A percentile compares a stretch with the other conserved stretches of the same genome.
phyloP scores from a whole-genome alignment of 2,113 vertebrate species.

The Gulo gulo region DNA sequence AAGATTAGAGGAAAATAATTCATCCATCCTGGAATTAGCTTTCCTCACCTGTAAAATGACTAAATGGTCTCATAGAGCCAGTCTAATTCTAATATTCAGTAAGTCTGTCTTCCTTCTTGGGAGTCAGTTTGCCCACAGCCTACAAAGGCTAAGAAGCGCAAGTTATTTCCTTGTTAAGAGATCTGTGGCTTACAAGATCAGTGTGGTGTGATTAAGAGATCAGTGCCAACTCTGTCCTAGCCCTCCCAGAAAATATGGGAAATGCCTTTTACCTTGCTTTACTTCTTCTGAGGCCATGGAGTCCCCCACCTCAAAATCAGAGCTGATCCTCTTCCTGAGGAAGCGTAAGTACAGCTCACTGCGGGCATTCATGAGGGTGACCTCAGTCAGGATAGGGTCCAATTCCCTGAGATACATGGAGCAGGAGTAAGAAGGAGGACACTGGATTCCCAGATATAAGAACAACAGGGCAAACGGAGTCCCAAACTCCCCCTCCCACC shows the following conservation, averaged over 20 bases:
- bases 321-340: slow-evolving; percentile 90
- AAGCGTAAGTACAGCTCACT: slow-evolving; percentile 97
- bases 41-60: neutral
- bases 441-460: neutral
- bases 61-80: neutral
- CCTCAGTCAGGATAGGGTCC: slow-evolving; percentile 94
- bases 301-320: slow-evolving; percentile 96
- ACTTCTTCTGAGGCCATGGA: slow-evolving; percentile 88
- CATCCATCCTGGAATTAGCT: neutral
- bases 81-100: neutral
- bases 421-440: neutral
- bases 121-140: neutral
- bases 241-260: neutral
- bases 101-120: neutral
- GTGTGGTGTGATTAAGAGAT: neutral
- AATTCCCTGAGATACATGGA: slow-evolving; percentile 87
- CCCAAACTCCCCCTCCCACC: neutral
- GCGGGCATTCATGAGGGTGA: slow-evolving; percentile 97
- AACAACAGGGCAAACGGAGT: slow-evolving; percentile 10
- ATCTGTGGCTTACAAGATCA: neutral
- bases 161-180: neutral
- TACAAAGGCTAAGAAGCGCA: neutral
- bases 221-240: neutral
- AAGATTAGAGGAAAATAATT: neutral
- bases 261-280: slow-evolving; percentile 89